Evolutionary conservation across 1,140 invertebrate genomes (phyloP), one percentile per base, ranked within the genome.

Genomic region (Aphaenogaster ashmeadi): DNA sequence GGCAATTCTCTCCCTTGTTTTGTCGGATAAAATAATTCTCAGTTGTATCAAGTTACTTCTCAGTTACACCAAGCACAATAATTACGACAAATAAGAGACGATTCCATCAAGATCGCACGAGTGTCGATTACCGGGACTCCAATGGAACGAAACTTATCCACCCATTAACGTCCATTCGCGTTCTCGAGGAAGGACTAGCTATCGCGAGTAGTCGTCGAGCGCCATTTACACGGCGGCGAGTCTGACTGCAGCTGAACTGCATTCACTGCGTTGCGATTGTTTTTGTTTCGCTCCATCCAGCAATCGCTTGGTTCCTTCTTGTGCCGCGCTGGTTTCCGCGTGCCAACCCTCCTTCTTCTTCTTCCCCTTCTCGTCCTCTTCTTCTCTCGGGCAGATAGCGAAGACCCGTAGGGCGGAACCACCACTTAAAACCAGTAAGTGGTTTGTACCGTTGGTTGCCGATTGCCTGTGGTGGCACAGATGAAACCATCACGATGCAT

Each of bases 361-460:
- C 78, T 67, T 36, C 44, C 62, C 11, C 79, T 84, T 64, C 44
- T 41, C 44, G n/a, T n/a, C 67, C 54, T 41, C 33, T 33, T 47
- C 38, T 56, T 81, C 33, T 47, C 36, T 64, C 69, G 62, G 71
- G 74, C 33, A 81, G 69, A 83, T 54, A 81, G 50, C 36, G 50
- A 85, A 85, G 77, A 72, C 81, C 44, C 69, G 62, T 54, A 74
- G 83, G 74, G 78, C 62, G 87, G 79, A 90, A 91, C 83, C 74
- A 58, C 79, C 62, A 88, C 88, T 91, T 92, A 92, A 90, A 88
- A 88, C 86, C 64, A 85, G 80, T 89, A 91, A 91, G 77, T 87
- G 88, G 88, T 91, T 88, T 91, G 88, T 88, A 91, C 88, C 90
- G 78, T 86, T 88, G 81, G 77, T 91, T 91, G 80, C 69, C 88